Evolutionary conservation across 1,140 invertebrate species (phyloP).

Genomic region (Elysia chlorotica): DNA sequence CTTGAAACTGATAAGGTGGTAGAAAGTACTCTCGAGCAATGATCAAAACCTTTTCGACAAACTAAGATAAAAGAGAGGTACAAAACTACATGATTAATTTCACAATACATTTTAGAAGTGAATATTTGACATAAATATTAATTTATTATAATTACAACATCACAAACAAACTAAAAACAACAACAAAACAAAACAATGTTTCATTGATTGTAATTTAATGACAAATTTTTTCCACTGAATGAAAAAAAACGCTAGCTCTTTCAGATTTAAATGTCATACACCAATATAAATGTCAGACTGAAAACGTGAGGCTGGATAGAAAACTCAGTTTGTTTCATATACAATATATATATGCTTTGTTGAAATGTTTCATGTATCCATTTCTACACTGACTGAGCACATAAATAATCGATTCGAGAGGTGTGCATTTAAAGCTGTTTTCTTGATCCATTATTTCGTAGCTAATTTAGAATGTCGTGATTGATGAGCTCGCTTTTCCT

Average conservation of each 20-base stretch:
- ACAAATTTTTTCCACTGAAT: no score
- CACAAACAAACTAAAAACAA: background rate
- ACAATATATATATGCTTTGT: background rate
- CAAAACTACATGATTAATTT: no score
- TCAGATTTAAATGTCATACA: background rate
- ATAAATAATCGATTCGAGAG: no score
- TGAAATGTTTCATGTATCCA: background rate
- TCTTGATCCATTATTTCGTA: no score
- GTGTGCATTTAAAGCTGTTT: no score
- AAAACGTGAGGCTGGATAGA: background rate
- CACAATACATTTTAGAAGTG: no score
- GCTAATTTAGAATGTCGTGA: background rate
- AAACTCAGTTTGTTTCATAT: background rate
- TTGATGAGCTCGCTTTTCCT: background rate
- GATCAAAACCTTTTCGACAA: conserved; percentile 26
- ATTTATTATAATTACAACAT: background rate
- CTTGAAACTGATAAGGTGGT: conserved; percentile 35
- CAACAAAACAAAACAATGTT: background rate
- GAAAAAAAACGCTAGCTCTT: no score
- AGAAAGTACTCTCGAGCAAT: conserved; percentile 32
- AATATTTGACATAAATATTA: background rate
- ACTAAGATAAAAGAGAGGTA: conserved; percentile 23
- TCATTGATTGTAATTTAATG: background rate
- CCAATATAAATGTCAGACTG: background rate
- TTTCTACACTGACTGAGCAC: no score